A percentile compares a stretch with the other conserved stretches of the same genome.
Conservation (phyloP, 2,888 invertebrate species). For the Limnephilus marmoratus region DNA sequence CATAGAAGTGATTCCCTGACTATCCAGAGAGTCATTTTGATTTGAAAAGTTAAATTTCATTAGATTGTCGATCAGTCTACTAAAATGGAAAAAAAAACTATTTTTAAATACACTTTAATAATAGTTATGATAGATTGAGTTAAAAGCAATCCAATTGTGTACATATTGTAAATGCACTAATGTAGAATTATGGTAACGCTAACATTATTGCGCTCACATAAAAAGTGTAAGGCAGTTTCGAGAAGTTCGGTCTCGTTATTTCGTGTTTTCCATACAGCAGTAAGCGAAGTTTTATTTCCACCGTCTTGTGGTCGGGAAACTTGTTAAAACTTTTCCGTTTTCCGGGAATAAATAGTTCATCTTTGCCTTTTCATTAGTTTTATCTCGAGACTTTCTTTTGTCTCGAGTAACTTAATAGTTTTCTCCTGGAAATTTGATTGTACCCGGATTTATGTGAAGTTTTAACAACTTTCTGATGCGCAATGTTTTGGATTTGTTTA, state of each 20-base stretch:
- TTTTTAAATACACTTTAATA: too few relatives aligned
- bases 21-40: neutral
- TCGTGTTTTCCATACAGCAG: conserved; percentile 42
- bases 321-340: conserved; percentile 61
- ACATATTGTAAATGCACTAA: neutral
- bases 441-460: conserved; percentile 7
- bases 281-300: conserved; percentile 55
- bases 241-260: conserved; percentile 46
- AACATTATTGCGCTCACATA: neutral
- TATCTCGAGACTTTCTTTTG: conserved; percentile 50
- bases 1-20: neutral
- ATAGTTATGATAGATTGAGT: too few relatives aligned
- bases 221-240: neutral
- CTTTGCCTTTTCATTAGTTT: conserved; percentile 62
- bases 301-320: conserved; percentile 45
- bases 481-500: neutral
- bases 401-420: conserved; percentile 48
- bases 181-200: neutral
- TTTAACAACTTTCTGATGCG: conserved; percentile 35
- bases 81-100: too few relatives aligned
- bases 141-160: neutral
- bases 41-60: neutral
- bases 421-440: conserved; percentile 47
- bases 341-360: conserved; percentile 58
- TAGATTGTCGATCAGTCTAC: too few relatives aligned